These are phyloP conservation scores for Clusia tigrina DNA, from an alignment of 2,888 invertebrate species.

Conservation along the genomic window DNA sequence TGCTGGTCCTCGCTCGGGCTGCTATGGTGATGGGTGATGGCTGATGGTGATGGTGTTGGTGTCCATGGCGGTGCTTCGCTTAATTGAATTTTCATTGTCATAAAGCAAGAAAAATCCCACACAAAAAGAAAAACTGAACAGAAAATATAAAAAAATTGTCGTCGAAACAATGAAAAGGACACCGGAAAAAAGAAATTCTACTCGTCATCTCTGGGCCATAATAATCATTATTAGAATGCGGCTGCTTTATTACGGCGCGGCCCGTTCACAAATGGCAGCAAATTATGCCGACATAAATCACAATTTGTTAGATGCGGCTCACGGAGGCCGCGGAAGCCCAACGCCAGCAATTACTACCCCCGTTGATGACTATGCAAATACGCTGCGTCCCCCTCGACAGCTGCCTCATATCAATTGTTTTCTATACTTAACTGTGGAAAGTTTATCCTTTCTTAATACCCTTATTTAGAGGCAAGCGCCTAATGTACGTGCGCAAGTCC, in stretches of 20 bases:
- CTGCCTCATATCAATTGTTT: not conserved
- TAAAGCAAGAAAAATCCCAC: conserved; percentile 31
- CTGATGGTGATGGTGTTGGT: too few relatives aligned
- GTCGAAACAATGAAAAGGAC: not conserved
- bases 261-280: conserved; percentile 9
- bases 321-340: too few relatives aligned
- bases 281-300: conserved; percentile 27
- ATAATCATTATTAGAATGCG: not conserved
- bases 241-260: not conserved
- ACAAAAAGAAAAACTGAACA: not conserved
- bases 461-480: too few relatives aligned
- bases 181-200: not conserved
- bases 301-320: conserved; percentile 15
- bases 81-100: conserved; percentile 58
- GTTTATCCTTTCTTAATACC: too few relatives aligned
- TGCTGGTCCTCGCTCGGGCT: not conserved
- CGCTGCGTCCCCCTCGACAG: not conserved
- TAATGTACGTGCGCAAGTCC: too few relatives aligned
- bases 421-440: too few relatives aligned
- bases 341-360: conserved; percentile 16
- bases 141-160: not conserved
- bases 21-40: not conserved
- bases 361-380: conserved; percentile 20
- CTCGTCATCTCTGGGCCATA: not conserved
- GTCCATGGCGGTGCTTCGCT: not conserved